Base-by-base conservation (phyloP, 2,113 vertebrate species). In the Pomatorhinus ruficollis region DNA sequence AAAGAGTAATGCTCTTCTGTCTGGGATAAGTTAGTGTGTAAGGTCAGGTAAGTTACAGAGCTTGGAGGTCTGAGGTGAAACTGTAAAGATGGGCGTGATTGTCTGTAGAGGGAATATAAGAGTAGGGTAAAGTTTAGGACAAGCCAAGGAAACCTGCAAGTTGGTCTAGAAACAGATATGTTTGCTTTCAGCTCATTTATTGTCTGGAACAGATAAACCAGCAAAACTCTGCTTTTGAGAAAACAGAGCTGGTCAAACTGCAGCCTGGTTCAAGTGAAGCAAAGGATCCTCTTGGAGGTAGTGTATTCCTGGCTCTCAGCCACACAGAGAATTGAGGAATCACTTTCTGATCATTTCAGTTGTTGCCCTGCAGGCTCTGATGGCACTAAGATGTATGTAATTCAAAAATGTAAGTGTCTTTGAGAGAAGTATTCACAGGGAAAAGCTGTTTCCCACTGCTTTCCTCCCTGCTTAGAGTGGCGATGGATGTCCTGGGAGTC, bases 351-450 rank as follows among this genome's bases (percentile, higher is more conserved):
- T 75, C 17, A 7, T n/a, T 82, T 69, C 37, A 28, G 45, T 8
- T 75, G 87, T 39, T 82, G 49, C 56, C 37, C 74, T 60, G 52
- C 17, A 75, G 77, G 65, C n/a, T 94, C 61, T 72, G 57, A 91
- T 53, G 47, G 31, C n/a, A 60, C 42, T 33, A 63, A 93, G 59
- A n/a, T 42, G 27, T 6, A 24, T 6, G 11, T 18, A 57, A 63
- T 37, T 82, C 3, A 82, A 47, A 88, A 92, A 72, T 15, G 12
- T 42, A 23, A 17, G 35, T 28, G 9, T 69, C 22, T 65, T 56
- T 86, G 47, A 45, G 74, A 68, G 23, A 59, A 49, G 28, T 30
- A 72, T 53, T 47, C 5, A 3, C 5, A 18, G 40, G 15, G 61
- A 69, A 87, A 40, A 71, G 40, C 75, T 40, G 17, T 30, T 89